Evolutionary conservation across 2,888 invertebrate species (phyloP), one percentile per base, ranked within the genome.

Genomic region (Hofmannophila pseudospretella): DNA sequence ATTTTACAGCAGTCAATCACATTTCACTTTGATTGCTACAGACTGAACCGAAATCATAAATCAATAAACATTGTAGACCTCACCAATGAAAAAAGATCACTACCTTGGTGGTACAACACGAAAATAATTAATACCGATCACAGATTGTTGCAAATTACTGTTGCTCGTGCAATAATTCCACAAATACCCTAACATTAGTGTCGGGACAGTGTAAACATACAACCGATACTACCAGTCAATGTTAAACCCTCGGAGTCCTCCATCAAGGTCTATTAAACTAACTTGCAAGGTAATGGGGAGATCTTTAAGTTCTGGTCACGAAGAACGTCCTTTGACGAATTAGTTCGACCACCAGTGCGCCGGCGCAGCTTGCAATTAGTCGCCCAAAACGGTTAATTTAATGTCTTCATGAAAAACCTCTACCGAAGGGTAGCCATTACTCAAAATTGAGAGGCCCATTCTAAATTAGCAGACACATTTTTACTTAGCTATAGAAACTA

Each of bases 161-260:
- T 54, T 54, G 57, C 54, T 45, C 60, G 54, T 58, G 75, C 71
- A 68, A 77, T 81, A 80, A 81, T 62, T 71, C 58, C 58, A 62
- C 47, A 65, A 64, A 68, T 67, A 70, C 55, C 72, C 73, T 39
- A 42, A 58, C 50, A 82, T 85, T 77, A 77, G 64, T 56, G 73
- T 61, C 68, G 49, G 45, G 61, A 64, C 73, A 73, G 72, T 69
- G 71, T 78, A 80, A 82, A 82, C 77, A 80, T 69, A 73, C 64
- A 67, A 30, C 14, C 8, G 29, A 65, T n/a, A 4, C 3, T n/a
- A 23, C 23, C 23, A 23, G 23, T n/a, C 7, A 23, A n/a, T 4
- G 8, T 4, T 23, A 4, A 23, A n/a, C 8, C n/a, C 8, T n/a
- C n/a, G 8, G 3, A 23, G n/a, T n/a, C n/a, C 23, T n/a, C n/a